Evolutionary conservation across 2,797 vertebrate species (phyloP).

Genomic region (Poecilia gillii): DNA sequence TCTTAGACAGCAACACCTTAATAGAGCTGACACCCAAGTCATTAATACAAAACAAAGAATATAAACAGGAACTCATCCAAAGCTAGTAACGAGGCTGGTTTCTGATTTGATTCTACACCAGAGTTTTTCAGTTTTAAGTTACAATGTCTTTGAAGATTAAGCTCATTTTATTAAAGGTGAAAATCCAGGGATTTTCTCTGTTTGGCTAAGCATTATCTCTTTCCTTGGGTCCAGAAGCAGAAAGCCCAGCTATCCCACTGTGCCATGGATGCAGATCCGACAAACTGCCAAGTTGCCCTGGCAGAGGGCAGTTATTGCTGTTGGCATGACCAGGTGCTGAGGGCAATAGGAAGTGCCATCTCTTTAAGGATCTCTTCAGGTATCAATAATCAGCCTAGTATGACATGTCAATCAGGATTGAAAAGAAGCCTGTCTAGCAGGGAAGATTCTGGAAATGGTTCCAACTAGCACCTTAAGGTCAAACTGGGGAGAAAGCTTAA

Average conservation of each 20-base stretch:
- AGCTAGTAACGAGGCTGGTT: not conserved
- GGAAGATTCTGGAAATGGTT: not conserved
- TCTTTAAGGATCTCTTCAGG: not conserved
- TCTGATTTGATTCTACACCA: not conserved
- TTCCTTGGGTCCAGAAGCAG: not conserved
- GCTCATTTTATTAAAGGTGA: not conserved
- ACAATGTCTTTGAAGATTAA: not conserved
- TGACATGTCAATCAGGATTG: not conserved
- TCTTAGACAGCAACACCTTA: not conserved
- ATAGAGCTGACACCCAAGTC: not conserved
- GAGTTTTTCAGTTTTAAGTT: not conserved
- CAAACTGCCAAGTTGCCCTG: not conserved
- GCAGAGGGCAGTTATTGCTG: not conserved
- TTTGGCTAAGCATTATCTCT: not conserved
- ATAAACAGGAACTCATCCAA: not conserved
- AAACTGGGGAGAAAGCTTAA: not conserved
- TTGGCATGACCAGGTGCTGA: slow-evolving; percentile 6
- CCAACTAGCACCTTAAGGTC: not conserved
- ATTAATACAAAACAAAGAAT: not conserved
- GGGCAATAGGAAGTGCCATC: not conserved
- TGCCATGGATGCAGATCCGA: not conserved
- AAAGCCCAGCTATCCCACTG: not conserved
- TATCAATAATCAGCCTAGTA: not conserved
- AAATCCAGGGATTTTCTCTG: not conserved
- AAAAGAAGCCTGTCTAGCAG: not conserved